Evolutionary conservation across 2,113 vertebrate genomes (phyloP), one percentile per base, ranked within the genome.

Genomic region (Plecotus auritus): DNA sequence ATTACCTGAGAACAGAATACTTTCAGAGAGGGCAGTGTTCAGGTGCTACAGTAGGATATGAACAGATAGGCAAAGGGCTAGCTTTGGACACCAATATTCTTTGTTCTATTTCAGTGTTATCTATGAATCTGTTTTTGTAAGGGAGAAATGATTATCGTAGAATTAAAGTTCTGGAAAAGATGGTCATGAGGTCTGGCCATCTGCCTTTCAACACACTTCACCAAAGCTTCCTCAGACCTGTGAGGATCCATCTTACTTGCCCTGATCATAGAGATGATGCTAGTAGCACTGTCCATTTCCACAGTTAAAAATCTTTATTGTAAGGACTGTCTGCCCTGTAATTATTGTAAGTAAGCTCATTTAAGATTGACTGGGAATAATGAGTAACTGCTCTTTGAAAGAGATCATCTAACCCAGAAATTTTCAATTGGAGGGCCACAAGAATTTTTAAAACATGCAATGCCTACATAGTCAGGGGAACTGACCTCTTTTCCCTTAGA

Each of bases 111-210:
- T 94, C 28, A 77, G 10, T 74, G 18, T 84, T 59, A 37, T 5
- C 0, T 78, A 49, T 73, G 78, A 84, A 28, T 89, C 83, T 90
- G 23, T 67, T 82, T 95, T 93, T 86, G 59, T 84, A 84, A 86
- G 47, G 67, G 11, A 88, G 80, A 90, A 70, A 59, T 45, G n/a
- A 81, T 83, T n/a, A 54, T 90, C 42, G 54, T 9, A 51, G 45
- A 95, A 93, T 51, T 69, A 23, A 47, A 67, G 72, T 85, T 94
- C 59, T 85, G 23, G 59, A 78, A 87, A 95, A 82, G 28, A 77
- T 74, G 35, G 51, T 91, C 45, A 23, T 74, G 49, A 96, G 70
- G 18, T 73, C 91, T 96, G 81, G 13, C 81, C 59, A 64, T 73
- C 80, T 94, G 70, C 70, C 77, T 86, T 86, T 80, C 11, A 59